phyloP scores from a whole-genome alignment of 2,797 vertebrate genomes.

The Ptychadena robeensis region DNA sequence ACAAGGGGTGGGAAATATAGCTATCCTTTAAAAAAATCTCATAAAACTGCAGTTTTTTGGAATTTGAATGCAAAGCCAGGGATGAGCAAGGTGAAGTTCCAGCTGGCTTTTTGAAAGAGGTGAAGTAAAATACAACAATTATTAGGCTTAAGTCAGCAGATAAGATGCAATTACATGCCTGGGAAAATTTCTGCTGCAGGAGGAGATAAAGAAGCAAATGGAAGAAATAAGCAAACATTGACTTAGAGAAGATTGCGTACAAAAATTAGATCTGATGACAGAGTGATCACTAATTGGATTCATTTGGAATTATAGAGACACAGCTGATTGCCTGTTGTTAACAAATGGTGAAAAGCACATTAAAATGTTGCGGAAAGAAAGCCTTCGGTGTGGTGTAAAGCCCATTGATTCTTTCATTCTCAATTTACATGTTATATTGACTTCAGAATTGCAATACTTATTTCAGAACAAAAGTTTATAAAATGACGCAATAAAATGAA shows the following conservation, averaged over 20 bases:
- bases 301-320: conserved; percentile 58
- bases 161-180: conserved; percentile 63
- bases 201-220: conserved; percentile 61
- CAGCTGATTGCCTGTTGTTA: conserved; percentile 60
- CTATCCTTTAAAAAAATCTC: no score
- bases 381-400: conserved; percentile 33
- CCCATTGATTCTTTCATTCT: conserved; percentile 29
- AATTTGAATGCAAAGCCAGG: conserved; percentile 18
- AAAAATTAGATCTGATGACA: conserved; percentile 63
- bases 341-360: conserved; percentile 51
- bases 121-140: conserved; percentile 55
- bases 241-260: conserved; percentile 52
- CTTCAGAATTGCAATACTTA: conserved; percentile 23
- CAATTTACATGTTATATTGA: conserved; percentile 46
- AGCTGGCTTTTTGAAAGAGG: conserved; percentile 26
- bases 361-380: conserved; percentile 37
- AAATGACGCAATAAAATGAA: conserved; percentile 15
- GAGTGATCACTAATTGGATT: conserved; percentile 62
- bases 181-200: conserved; percentile 57
- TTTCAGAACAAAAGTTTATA: conserved; percentile 18
- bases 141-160: conserved; percentile 62
- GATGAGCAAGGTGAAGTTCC: conserved; percentile 29
- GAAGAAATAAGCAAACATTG: conserved; percentile 61
- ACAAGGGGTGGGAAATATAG: no score
- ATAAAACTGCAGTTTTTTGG: neutral